Base-by-base conservation (phyloP, 2,888 invertebrate genomes). In the Galerucella pusilla region DNA sequence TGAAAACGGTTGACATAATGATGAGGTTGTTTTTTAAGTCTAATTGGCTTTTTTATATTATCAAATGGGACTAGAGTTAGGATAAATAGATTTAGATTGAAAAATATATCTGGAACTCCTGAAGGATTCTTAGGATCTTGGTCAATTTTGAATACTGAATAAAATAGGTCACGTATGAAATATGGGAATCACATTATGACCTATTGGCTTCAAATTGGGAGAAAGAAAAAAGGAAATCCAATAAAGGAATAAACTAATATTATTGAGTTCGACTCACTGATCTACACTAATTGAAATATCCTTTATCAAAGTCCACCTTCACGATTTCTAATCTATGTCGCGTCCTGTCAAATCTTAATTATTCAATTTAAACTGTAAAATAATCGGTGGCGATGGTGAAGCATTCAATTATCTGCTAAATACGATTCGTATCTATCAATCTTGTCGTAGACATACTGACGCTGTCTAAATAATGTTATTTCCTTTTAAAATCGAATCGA, bases 81-180 rank as follows among this genome's bases (percentile, higher is more conserved):
- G 5, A 35, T 35, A 35, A 35, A 35, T 35, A 6, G 35, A 42
- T 7, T 42, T 42, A 42, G 7, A 42, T 42, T 9, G 35, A 42
- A 7, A 42, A 42, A 42, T 42, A 42, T 9, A 42, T 6, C 35
- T 5, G 35, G 35, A 35, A 35, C 35, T 35, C 35, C 35, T 35
- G 35, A 35, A 35, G 35, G 6, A 28, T 1, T 2, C 28, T 28
- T 28, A 28, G 1, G 28, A 28, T 28, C 2, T 28, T 28, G 28
- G 3, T 1, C 1, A 3, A n/a, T n/a, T n/a, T n/a, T 20, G 20
- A 1, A 20, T 20, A 20, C 20, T 61, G 61, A 16, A 61, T n/a
- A 64, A 72, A 72, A 72, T 72, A 60, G 72, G 72, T 72, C 66
- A 72, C 72, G 66, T 72, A 71, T 35, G 11, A 72, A 66, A 11